Percentiles rank a stretch among this genome's conserved stretches.
These are phyloP conservation scores for Conus betulinus DNA, from an alignment of 1,140 invertebrate species.

Conservation along the genomic window DNA sequence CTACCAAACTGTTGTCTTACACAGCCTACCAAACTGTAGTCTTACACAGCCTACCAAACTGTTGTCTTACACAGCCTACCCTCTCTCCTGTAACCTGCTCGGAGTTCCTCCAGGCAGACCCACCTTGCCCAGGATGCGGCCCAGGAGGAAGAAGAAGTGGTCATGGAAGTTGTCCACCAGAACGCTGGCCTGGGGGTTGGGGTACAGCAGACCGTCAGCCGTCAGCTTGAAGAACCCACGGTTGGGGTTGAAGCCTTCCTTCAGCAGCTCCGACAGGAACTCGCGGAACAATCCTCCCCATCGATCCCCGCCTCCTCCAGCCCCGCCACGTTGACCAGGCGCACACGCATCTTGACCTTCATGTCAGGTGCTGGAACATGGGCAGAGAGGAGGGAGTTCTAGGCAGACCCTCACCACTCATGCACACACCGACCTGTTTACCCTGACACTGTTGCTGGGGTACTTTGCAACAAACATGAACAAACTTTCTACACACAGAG, in stretches of 20 bases:
- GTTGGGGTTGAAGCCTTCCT: slow-evolving; percentile 97
- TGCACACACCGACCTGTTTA: neutral
- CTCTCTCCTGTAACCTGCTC: too few relatives aligned
- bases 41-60: too few relatives aligned
- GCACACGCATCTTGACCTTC: slow-evolving; percentile 89
- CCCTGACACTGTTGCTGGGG: neutral
- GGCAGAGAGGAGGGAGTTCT: neutral
- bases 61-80: too few relatives aligned
- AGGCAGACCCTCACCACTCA: too few relatives aligned
- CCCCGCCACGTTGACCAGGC: slow-evolving; percentile 90
- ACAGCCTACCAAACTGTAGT: too few relatives aligned
- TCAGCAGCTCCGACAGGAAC: slow-evolving; percentile 82
- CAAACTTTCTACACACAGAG: too few relatives aligned
- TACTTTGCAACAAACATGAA: neutral
- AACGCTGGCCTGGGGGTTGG: slow-evolving; percentile 92
- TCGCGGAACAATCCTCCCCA: slow-evolving; percentile 94
- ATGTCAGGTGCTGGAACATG: slow-evolving; percentile 86
- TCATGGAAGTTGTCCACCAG: slow-evolving; percentile 89
- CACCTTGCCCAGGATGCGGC: slow-evolving; percentile 94
- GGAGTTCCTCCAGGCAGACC: neutral
- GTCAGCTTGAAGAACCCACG: slow-evolving; percentile 95
- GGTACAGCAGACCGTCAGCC: slow-evolving; percentile 94
- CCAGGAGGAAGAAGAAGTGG: slow-evolving; percentile 98
- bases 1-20: too few relatives aligned
- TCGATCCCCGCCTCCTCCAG: slow-evolving; percentile 97